These are phyloP conservation scores for Acleris sparsana DNA, from an alignment of 2,888 invertebrate species.

Conservation along the genomic window DNA sequence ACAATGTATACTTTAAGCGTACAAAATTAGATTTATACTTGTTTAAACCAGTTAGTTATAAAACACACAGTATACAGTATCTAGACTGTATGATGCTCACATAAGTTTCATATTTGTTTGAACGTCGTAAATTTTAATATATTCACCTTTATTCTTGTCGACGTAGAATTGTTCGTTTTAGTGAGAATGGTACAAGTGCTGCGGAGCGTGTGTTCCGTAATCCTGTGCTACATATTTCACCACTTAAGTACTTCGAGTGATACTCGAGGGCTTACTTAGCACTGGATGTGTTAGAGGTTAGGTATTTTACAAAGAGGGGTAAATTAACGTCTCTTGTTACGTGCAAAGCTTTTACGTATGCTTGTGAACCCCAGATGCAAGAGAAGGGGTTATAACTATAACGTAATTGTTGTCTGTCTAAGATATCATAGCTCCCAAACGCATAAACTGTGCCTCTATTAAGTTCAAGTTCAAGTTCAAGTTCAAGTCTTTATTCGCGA, in stretches of 20 bases:
- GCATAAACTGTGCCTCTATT: too few relatives aligned
- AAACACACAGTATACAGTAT: too few relatives aligned
- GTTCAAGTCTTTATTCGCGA: too few relatives aligned
- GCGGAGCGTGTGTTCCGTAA: constrained; percentile 21
- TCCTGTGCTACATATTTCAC: constrained; percentile 31
- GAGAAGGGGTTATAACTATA: too few relatives aligned
- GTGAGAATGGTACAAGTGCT: constrained; percentile 3
- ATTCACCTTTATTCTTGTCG: too few relatives aligned
- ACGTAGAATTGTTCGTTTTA: too few relatives aligned
- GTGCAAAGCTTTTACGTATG: background rate
- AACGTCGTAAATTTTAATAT: too few relatives aligned
- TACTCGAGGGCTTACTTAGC: constrained; percentile 5
- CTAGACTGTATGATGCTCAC: background rate
- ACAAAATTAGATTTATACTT: background rate
- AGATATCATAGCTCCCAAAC: too few relatives aligned
- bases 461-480: too few relatives aligned
- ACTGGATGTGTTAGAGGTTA: constrained; percentile 3
- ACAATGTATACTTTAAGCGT: too few relatives aligned
- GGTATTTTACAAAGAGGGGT: constrained; percentile 8
- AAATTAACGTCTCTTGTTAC: constrained; percentile 1
- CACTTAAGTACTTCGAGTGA: constrained; percentile 11
- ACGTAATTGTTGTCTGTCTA: too few relatives aligned
- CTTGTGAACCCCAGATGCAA: too few relatives aligned
- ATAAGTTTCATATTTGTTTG: background rate
- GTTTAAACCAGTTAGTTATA: background rate